Evolutionary conservation across 2,888 invertebrate species (phyloP).

Genomic region (Papilio elwesi): DNA sequence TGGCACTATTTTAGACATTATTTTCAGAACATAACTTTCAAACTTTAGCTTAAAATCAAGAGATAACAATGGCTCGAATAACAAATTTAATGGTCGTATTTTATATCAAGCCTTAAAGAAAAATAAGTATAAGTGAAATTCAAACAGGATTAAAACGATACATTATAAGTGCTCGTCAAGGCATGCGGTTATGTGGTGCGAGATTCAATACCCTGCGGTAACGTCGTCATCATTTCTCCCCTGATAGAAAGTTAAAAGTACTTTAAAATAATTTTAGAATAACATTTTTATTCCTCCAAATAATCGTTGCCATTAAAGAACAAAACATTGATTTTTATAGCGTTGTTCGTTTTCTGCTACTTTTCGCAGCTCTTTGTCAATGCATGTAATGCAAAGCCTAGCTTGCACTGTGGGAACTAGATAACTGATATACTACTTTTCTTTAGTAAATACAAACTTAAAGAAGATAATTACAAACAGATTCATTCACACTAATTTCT

Average conservation of each 20-base stretch:
- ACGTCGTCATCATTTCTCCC: not conserved
- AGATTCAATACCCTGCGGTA: slow-evolving; percentile 20
- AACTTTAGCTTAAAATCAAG: too few species aligned
- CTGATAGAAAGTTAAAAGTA: slow-evolving; percentile 24
- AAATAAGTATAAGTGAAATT: not conserved
- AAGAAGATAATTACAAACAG: too few species aligned
- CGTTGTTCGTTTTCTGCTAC: not conserved
- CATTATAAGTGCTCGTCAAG: not conserved
- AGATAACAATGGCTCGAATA: too few species aligned
- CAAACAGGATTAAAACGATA: not conserved
- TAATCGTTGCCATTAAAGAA: not conserved
- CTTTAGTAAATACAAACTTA: too few species aligned
- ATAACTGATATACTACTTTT: too few species aligned
- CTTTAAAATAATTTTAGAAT: not conserved
- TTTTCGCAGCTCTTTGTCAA: not conserved
- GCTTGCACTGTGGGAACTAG: too few species aligned
- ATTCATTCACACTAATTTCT: too few species aligned
- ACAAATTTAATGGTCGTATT: too few species aligned
- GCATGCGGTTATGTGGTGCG: slow-evolving; percentile 34
- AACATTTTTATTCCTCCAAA: not conserved
- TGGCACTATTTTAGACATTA: too few species aligned
- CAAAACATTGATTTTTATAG: not conserved
- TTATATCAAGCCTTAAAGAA: not conserved
- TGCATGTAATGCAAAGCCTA: too few species aligned
- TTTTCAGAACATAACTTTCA: too few species aligned